Evolutionary conservation across 2,888 invertebrate genomes (phyloP), one percentile per base, ranked within the genome.

Genomic region (Campoletis raptor): DNA sequence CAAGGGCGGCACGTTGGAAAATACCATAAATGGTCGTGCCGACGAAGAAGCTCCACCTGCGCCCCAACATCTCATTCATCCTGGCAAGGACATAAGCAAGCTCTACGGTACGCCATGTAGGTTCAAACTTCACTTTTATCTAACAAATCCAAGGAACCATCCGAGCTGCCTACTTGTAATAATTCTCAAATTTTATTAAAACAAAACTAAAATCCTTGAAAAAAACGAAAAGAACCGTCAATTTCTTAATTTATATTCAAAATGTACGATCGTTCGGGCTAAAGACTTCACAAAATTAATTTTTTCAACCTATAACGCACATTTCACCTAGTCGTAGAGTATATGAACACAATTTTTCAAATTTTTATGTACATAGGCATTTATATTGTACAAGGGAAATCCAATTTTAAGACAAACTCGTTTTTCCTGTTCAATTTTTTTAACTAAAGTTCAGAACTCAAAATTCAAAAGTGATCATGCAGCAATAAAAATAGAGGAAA

Each of bases 61-160:
- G 79, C 96, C 96, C 86, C 96, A 96, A 92, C 98, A 97, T 94
- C 96, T 98, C 92, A 96, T 98, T 93, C 98, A 97, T 95, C 98
- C 98, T 89, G 97, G 97, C 94, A 98, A 98, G 96, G 98, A 98
- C 95, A 97, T 98, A 95, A 98, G 98, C 96, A 98, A 98, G 95
- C 96, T 98, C 92, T 96, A 97, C 95, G 98, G 95, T 92, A 91
- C 90, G 92, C 88, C 89, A 89, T 89, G 89, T 89, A 89, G 85
- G 89, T 89, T 87, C 86, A 86, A 86, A 86, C 80, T 81, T 86
- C 80, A 83, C 83, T 83, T 80, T 86, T 86, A 84, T 81, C 78
- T 86, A 81, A 86, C 24, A 76, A 86, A 85, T 86, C 83, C 86
- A 84, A 86, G 86, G 86, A 86, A 86, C 86, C 86, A 86, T 88